Conservation (phyloP, 2,113 vertebrate genomes). For the Megalops atlanticus region DNA sequence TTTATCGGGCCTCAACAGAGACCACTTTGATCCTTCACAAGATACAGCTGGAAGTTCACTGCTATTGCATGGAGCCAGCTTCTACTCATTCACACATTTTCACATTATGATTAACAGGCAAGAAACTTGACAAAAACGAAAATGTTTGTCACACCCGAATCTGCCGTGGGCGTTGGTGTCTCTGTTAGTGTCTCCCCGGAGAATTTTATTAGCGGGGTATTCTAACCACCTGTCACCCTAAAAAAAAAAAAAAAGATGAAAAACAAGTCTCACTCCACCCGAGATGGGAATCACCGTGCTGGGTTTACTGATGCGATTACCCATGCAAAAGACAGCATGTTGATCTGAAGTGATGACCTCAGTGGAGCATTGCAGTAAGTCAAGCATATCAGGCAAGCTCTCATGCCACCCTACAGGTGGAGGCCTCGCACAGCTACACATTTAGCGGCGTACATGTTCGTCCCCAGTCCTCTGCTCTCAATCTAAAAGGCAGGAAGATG, state of each 20-base stretch:
- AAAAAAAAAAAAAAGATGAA: neutral
- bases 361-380: neutral
- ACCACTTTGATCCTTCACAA: neutral
- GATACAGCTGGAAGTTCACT: neutral
- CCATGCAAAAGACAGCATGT: neutral
- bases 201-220: slow-evolving; percentile 9
- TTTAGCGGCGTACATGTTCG: no score
- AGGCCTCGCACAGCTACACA: no score
- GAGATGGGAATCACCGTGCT: neutral
- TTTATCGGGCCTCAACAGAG: neutral
- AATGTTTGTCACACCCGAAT: neutral
- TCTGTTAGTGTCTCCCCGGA: neutral
- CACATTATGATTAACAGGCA: neutral
- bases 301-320: neutral
- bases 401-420: neutral
- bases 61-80: neutral
- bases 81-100: neutral
- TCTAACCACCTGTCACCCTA: neutral
- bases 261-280: neutral
- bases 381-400: neutral
- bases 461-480: neutral
- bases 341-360: neutral
- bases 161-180: no score
- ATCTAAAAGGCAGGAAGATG: slow-evolving; percentile 59
- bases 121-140: neutral